phyloP scores from a whole-genome alignment of 2,797 vertebrate genomes.

The Sebastes diaconus region DNA sequence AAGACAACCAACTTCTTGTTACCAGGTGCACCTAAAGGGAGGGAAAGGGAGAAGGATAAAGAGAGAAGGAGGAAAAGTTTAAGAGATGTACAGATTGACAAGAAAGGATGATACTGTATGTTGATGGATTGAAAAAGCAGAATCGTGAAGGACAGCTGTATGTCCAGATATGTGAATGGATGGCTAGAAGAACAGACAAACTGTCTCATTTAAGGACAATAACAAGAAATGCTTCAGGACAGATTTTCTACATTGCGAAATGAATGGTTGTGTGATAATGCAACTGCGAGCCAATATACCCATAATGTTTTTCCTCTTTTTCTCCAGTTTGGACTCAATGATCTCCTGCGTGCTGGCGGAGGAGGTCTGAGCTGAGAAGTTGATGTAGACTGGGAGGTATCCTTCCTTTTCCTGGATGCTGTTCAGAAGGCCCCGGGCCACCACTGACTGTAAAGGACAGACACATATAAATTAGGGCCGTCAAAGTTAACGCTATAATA shows the following conservation, averaged over 20 bases:
- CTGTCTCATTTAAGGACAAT: neutral
- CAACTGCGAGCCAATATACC: slow-evolving; percentile 53
- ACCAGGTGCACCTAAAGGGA: slow-evolving; percentile 80
- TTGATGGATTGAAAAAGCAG: neutral
- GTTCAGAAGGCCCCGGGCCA: slow-evolving; percentile 86
- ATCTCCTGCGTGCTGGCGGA: slow-evolving; percentile 89
- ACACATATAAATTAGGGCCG: neutral
- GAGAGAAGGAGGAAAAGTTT: neutral
- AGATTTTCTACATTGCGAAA: neutral
- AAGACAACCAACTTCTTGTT: slow-evolving; percentile 88
- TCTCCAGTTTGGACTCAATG: slow-evolving; percentile 90
- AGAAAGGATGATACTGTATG: neutral
- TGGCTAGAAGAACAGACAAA: neutral
- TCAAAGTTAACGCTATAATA: too few species aligned
- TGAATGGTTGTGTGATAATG: neutral
- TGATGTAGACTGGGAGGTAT: slow-evolving; percentile 87
- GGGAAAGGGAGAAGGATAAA: neutral
- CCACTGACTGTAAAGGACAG: slow-evolving; percentile 78
- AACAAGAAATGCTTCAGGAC: neutral
- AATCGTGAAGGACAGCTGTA: neutral
- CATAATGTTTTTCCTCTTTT: slow-evolving; percentile 88
- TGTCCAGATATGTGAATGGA: neutral
- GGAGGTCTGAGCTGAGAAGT: slow-evolving; percentile 89
- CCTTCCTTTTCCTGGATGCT: slow-evolving; percentile 83
- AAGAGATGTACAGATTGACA: neutral